phyloP scores from a whole-genome alignment of 2,888 invertebrate genomes.

The Chaetogeoica ovagalla region DNA sequence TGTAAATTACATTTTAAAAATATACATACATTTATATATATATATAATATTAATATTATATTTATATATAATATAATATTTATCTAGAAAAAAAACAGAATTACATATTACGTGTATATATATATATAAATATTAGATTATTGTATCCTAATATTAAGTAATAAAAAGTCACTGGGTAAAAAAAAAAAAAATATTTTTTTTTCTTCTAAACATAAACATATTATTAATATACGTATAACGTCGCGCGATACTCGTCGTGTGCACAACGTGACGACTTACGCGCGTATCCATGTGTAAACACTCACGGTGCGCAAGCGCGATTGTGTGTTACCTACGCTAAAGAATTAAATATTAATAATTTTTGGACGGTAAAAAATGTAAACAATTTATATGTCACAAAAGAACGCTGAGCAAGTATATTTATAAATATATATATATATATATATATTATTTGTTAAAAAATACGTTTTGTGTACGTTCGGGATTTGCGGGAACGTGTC shows the following conservation, averaged over 20 bases:
- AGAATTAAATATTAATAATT: not conserved
- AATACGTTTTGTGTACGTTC: too few species aligned
- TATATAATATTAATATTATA: too few species aligned
- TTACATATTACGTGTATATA: too few species aligned
- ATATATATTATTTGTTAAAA: too few species aligned
- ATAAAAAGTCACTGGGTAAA: conserved; percentile 46
- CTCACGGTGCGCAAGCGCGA: too few species aligned
- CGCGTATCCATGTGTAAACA: too few species aligned
- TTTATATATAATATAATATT: not conserved
- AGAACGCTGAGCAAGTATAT: conserved; percentile 46
- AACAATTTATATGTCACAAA: conserved; percentile 40
- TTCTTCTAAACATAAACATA: not conserved
- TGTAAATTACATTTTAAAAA: conserved; percentile 21
- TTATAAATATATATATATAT: not conserved
- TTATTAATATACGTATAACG: not conserved
- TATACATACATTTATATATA: not conserved
- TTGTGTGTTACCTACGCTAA: too few species aligned
- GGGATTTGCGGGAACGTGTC: too few species aligned
- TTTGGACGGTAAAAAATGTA: conserved; percentile 28
- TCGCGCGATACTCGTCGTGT: not conserved
- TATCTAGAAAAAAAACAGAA: conserved; percentile 1
- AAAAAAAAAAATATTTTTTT: conserved; percentile 21
- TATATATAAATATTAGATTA: conserved; percentile 39
- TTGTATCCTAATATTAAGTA: conserved; percentile 48
- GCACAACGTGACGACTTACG: not conserved